A percentile compares a stretch with the other conserved stretches of the same genome.
Evolutionary conservation across 2,797 vertebrate genomes (phyloP).

Genomic region (Austrolebias charrua): DNA sequence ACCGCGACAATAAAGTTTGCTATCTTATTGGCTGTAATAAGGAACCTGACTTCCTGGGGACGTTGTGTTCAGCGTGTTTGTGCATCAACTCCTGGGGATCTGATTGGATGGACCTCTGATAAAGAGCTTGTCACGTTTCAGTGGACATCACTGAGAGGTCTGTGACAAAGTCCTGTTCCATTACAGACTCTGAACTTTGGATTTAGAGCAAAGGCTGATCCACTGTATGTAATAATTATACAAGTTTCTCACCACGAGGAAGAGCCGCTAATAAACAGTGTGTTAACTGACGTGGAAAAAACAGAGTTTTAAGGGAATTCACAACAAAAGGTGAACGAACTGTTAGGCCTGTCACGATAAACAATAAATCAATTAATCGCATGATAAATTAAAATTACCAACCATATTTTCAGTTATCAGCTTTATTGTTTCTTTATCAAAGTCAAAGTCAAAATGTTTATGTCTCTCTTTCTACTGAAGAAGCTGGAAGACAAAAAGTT

Average conservation of each 20-base stretch:
- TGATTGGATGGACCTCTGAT: conserved; percentile 69
- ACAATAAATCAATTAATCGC: too few species aligned
- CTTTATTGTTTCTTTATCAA: too few species aligned
- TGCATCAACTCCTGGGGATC: conserved; percentile 56
- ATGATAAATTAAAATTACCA: too few species aligned
- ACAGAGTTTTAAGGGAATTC: conserved; percentile 6
- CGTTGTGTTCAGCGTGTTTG: conserved; percentile 62
- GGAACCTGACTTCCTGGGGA: conserved; percentile 60
- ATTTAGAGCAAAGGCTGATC: conserved; percentile 58
- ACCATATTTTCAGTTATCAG: too few species aligned
- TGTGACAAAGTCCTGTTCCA: conserved; percentile 71
- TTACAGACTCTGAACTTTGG: conserved; percentile 74
- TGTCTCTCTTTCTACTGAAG: too few species aligned
- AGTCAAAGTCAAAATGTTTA: too few species aligned
- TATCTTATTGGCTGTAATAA: conserved; percentile 66
- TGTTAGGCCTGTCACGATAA: background rate
- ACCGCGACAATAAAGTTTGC: conserved; percentile 67
- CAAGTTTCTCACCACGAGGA: conserved; percentile 57
- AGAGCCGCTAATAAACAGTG: conserved; percentile 41
- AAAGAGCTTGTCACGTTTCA: conserved; percentile 74
- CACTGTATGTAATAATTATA: conserved; percentile 74
- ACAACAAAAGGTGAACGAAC: conserved; percentile 23
- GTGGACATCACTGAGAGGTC: conserved; percentile 53
- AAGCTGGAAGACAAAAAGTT: too few species aligned
- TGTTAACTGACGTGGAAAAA: conserved; percentile 33